These are phyloP conservation scores for Drosophila longiperda DNA, from an alignment of 2,888 invertebrate species.

Conservation along the genomic window DNA sequence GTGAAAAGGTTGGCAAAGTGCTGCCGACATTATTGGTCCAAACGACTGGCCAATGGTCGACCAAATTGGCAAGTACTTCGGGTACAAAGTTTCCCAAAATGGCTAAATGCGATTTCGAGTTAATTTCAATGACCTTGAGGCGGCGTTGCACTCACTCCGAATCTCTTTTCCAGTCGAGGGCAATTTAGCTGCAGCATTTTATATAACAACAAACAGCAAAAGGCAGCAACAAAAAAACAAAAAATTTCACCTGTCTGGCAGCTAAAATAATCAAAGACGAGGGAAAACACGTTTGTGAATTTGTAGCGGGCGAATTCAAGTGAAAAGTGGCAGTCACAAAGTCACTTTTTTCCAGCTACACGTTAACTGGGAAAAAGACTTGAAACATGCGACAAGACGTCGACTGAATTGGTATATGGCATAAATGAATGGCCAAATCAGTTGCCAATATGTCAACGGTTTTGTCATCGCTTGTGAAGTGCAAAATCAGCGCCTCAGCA, in stretches of 20 bases:
- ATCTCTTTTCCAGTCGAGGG: slow-evolving; percentile 26
- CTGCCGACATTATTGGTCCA: slow-evolving; percentile 34
- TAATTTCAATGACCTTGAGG: slow-evolving; percentile 78
- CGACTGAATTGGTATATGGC: slow-evolving; percentile 51
- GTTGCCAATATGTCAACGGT: slow-evolving; percentile 36
- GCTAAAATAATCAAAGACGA: slow-evolving; percentile 48
- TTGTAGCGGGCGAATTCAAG: slow-evolving; percentile 63
- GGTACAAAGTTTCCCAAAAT: slow-evolving; percentile 22
- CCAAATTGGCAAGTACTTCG: slow-evolving; percentile 37
- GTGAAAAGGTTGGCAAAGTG: slow-evolving; percentile 23
- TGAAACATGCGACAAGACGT: slow-evolving; percentile 23
- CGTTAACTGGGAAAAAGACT: slow-evolving; percentile 21
- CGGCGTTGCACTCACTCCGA: slow-evolving; percentile 54
- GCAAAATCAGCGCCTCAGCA: slow-evolving; percentile 53
- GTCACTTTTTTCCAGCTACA: slow-evolving; percentile 57
- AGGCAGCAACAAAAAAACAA: slow-evolving; percentile 37
- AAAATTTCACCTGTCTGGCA: slow-evolving; percentile 69
- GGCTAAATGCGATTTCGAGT: slow-evolving; percentile 41
- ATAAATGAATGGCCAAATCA: slow-evolving; percentile 62
- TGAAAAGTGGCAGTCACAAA: slow-evolving; percentile 59
- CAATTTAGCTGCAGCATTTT: slow-evolving; percentile 50
- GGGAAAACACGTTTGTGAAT: slow-evolving; percentile 63
- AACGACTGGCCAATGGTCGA: slow-evolving; percentile 10
- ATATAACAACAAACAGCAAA: slow-evolving; percentile 50
- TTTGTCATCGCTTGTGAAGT: slow-evolving; percentile 54